Conservation (phyloP, 2,888 invertebrate genomes). For the Unio delphinus region DNA sequence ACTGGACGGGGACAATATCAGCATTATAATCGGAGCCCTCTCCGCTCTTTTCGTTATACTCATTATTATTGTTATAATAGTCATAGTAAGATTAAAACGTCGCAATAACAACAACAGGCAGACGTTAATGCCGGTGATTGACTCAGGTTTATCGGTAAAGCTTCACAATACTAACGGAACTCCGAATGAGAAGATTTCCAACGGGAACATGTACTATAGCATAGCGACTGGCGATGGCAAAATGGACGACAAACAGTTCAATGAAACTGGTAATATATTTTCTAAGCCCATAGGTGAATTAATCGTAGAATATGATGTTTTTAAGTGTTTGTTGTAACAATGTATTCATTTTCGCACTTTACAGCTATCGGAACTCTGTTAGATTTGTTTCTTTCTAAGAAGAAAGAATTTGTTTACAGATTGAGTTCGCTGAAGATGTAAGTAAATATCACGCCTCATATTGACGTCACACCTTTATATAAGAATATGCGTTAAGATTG, state of each 20-base stretch:
- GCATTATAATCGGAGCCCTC: slow-evolving; percentile 73
- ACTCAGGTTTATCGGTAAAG: slow-evolving; percentile 76
- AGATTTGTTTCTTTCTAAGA: no score
- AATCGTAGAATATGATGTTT: no score
- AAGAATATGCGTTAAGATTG: no score
- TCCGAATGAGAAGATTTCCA: slow-evolving; percentile 66
- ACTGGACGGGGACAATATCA: slow-evolving; percentile 56
- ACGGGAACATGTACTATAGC: slow-evolving; percentile 72
- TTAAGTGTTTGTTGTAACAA: no score
- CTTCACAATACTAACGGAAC: slow-evolving; percentile 75
- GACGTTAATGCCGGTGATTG: slow-evolving; percentile 57
- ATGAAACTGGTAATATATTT: no score
- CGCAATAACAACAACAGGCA: slow-evolving; percentile 61
- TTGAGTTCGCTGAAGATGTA: no score
- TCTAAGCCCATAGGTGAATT: no score
- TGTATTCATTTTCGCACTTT: no score
- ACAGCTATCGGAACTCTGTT: no score
- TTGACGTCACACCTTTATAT: no score
- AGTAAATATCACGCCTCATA: no score
- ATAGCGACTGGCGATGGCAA: slow-evolving; percentile 68
- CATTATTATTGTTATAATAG: slow-evolving; percentile 81
- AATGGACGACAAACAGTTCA: slow-evolving; percentile 49
- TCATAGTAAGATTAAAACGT: slow-evolving; percentile 73
- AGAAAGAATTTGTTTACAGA: no score
- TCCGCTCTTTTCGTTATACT: slow-evolving; percentile 80